Evolutionary conservation across 1,140 invertebrate species (phyloP).

Genomic region (Cydia pomonella): DNA sequence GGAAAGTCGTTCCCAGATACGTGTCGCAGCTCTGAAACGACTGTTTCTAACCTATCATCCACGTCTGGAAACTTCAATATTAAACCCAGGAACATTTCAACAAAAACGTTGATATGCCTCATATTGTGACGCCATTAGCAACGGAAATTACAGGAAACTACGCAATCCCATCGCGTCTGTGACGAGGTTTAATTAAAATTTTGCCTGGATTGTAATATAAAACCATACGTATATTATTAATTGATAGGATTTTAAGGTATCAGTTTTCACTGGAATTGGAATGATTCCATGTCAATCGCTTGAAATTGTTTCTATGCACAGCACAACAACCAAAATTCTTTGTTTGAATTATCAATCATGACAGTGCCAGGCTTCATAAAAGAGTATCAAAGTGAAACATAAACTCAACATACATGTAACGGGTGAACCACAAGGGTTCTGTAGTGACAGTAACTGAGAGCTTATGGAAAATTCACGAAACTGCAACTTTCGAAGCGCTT

Average conservation of each 20-base stretch:
- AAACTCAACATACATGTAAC: background rate
- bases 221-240: background rate
- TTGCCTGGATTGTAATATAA: conserved; percentile 8
- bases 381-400: background rate
- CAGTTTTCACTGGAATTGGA: background rate
- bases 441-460: conserved; percentile 7
- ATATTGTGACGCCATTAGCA: conserved; percentile 1
- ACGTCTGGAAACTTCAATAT: conserved; percentile 13
- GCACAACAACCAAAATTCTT: conserved; percentile 1
- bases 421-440: conserved; percentile 8
- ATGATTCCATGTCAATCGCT: background rate
- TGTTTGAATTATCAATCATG: background rate
- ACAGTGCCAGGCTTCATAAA: background rate
- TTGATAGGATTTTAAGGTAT: background rate
- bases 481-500: conserved; percentile 30
- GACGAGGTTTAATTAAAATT: conserved; percentile 12
- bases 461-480: conserved; percentile 22
- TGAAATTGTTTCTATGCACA: conserved; percentile 19
- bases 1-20: conserved; percentile 51
- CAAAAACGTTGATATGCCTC: conserved; percentile 8
- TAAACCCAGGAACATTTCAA: background rate
- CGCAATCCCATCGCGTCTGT: background rate
- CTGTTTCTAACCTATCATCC: conserved; percentile 35
- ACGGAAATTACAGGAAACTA: conserved; percentile 28
- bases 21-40: conserved; percentile 53